Evolutionary conservation across 2,797 vertebrate genomes (phyloP).

Genomic region (Hephaestus fuliginosus): DNA sequence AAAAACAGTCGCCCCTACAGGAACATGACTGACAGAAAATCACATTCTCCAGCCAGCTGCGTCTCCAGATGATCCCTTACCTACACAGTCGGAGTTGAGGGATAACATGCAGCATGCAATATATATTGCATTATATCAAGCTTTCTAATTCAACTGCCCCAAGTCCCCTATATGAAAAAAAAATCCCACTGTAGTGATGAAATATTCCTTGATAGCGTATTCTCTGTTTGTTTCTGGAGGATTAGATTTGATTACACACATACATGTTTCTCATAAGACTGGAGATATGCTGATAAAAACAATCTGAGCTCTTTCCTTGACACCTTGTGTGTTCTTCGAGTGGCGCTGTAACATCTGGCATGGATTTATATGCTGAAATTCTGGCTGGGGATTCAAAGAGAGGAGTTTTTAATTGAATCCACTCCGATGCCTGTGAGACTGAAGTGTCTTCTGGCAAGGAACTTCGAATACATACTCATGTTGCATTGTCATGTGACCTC

Average conservation of each 20-base stretch:
- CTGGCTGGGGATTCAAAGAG: constrained; percentile 79
- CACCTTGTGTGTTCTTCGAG: constrained; percentile 78
- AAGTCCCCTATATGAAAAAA: neutral
- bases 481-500: constrained; percentile 69
- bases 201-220: constrained; percentile 13
- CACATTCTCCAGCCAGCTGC: constrained; percentile 83
- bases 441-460: constrained; percentile 74
- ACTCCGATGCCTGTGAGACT: constrained; percentile 74
- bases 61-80: constrained; percentile 73
- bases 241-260: constrained; percentile 28
- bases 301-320: constrained; percentile 55
- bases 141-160: constrained; percentile 16
- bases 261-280: constrained; percentile 27
- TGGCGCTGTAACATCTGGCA: constrained; percentile 76
- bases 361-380: constrained; percentile 72
- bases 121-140: neutral
- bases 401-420: constrained; percentile 78
- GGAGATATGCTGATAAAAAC: constrained; percentile 51
- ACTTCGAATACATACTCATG: constrained; percentile 64
- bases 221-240: constrained; percentile 12
- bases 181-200: neutral
- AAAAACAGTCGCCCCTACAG: constrained; percentile 80
- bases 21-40: constrained; percentile 79
- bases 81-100: constrained; percentile 50
- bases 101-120: constrained; percentile 48